These are phyloP conservation scores for Thalpophila matura DNA, from an alignment of 2,888 invertebrate genomes.

Conservation along the genomic window DNA sequence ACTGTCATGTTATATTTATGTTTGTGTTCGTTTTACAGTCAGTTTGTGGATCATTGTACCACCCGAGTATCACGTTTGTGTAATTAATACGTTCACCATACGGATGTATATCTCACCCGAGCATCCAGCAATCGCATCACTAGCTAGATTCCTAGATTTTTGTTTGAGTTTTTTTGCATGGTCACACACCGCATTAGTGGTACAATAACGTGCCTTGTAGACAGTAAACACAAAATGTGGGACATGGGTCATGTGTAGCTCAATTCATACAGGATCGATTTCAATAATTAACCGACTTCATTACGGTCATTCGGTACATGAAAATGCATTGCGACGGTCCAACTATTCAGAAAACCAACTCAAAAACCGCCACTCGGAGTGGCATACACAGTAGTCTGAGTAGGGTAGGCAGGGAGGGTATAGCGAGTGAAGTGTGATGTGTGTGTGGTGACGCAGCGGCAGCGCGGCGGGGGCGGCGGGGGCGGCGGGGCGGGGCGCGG, in stretches of 20 bases:
- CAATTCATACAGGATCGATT: slow-evolving; percentile 7
- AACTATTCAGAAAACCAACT: slow-evolving; percentile 16
- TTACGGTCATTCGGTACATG: background rate
- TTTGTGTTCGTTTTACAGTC: slow-evolving; percentile 74
- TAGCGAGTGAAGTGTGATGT: slow-evolving; percentile 61
- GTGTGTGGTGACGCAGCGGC: slow-evolving; percentile 70
- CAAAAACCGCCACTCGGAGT: slow-evolving; percentile 14
- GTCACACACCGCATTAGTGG: slow-evolving; percentile 59
- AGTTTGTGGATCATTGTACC: slow-evolving; percentile 73
- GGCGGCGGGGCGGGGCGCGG: slow-evolving; percentile 58
- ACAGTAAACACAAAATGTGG: slow-evolving; percentile 40
- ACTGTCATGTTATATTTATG: slow-evolving; percentile 66
- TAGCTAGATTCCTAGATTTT: slow-evolving; percentile 55
- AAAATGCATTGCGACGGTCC: background rate
- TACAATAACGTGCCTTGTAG: slow-evolving; percentile 35
- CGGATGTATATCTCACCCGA: slow-evolving; percentile 42
- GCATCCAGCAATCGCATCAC: slow-evolving; percentile 61
- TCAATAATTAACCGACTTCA: slow-evolving; percentile 1
- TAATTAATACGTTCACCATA: slow-evolving; percentile 61
- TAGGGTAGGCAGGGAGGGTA: slow-evolving; percentile 27
- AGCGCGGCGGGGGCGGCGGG: slow-evolving; percentile 63
- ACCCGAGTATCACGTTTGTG: slow-evolving; percentile 53
- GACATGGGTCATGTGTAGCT: slow-evolving; percentile 18
- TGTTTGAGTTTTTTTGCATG: slow-evolving; percentile 70
- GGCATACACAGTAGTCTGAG: background rate